Evolutionary conservation across 2,888 invertebrate genomes (phyloP).

Genomic region (Zaprionus bogoriensis): DNA sequence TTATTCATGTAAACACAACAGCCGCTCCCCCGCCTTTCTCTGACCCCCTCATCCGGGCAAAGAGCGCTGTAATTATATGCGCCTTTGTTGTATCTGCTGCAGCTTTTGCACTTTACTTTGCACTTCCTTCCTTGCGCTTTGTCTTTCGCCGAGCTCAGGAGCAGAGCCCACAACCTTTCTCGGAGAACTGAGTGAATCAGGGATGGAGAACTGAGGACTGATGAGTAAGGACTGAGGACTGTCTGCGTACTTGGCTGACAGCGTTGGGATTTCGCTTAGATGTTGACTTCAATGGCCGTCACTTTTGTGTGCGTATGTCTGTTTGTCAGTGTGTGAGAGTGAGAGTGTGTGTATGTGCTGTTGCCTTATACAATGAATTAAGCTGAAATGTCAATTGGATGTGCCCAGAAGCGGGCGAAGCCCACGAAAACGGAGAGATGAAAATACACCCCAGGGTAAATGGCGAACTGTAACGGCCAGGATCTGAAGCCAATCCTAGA

Average conservation of each 20-base stretch:
- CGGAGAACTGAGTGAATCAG: constrained; percentile 16
- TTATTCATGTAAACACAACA: constrained; percentile 64
- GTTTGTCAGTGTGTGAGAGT: constrained; percentile 32
- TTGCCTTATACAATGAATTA: constrained; percentile 71
- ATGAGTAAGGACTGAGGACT: background rate
- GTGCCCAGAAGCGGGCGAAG: constrained; percentile 48
- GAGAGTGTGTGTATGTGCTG: no score
- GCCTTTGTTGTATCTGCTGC: constrained; percentile 70
- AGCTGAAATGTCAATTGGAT: constrained; percentile 78
- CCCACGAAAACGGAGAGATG: constrained; percentile 56
- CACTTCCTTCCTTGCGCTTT: constrained; percentile 68
- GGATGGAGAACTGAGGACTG: background rate
- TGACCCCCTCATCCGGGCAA: background rate
- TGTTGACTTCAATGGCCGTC: constrained; percentile 59
- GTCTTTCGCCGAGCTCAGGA: constrained; percentile 53
- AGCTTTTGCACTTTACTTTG: constrained; percentile 72
- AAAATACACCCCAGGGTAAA: constrained; percentile 71
- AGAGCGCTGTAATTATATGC: constrained; percentile 61
- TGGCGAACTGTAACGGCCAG: constrained; percentile 52
- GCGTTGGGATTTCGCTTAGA: constrained; percentile 21
- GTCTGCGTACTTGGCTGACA: background rate
- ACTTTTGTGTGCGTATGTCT: constrained; percentile 30
- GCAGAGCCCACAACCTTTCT: no score
- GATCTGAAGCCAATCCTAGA: no score
- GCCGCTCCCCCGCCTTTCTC: background rate